phyloP scores from a whole-genome alignment of 2,888 invertebrate species.

The Calameuta pallipes region DNA sequence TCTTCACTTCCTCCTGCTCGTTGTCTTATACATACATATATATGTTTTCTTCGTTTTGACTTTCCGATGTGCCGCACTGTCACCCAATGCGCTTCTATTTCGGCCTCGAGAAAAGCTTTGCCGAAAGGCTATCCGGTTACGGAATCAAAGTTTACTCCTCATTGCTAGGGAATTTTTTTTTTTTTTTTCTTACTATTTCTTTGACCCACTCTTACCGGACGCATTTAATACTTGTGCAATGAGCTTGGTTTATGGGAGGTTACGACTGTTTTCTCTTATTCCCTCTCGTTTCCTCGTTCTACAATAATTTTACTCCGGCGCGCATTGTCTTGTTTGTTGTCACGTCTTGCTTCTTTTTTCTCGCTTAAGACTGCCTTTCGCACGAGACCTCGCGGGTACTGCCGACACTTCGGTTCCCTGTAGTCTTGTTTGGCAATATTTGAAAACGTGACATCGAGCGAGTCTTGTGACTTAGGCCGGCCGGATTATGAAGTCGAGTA shows the following conservation, averaged over 20 bases:
- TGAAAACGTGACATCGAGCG: neutral
- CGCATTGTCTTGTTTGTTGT: neutral
- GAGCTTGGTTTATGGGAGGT: neutral
- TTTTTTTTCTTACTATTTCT: neutral
- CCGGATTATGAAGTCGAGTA: neutral
- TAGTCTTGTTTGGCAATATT: neutral
- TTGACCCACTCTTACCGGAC: neutral
- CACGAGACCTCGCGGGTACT: neutral
- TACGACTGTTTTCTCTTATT: no score
- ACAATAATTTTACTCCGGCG: neutral
- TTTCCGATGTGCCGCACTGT: conserved; percentile 24
- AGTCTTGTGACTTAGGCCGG: neutral
- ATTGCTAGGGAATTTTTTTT: neutral
- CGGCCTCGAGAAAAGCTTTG: conserved; percentile 22
- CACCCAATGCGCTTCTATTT: conserved; percentile 36
- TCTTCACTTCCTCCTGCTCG: conserved; percentile 10
- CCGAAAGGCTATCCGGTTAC: conserved; percentile 36
- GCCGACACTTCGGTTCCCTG: neutral
- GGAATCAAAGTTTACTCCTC: conserved; percentile 17
- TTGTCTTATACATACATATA: conserved; percentile 13
- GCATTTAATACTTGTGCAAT: neutral
- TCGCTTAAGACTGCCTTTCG: neutral
- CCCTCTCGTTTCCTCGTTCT: neutral
- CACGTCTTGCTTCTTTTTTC: neutral
- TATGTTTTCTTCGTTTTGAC: conserved; percentile 7